A percentile compares a stretch with the other conserved stretches of the same genome.
phyloP scores from a whole-genome alignment of 1,140 invertebrate species.

The Zaprionus kolodkinae region DNA sequence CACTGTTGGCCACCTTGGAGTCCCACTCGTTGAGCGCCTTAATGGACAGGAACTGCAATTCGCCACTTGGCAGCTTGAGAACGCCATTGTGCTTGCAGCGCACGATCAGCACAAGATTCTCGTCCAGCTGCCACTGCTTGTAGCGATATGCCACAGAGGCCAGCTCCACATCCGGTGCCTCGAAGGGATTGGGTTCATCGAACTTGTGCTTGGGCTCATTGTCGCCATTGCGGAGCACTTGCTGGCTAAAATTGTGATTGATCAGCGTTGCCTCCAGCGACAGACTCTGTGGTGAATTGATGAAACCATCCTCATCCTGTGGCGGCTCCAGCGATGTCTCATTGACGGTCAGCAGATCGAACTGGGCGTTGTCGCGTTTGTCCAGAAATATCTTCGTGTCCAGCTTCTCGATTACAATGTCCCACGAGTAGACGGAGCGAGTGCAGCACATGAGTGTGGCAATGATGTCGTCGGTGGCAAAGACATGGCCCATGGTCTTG shows the following conservation, averaged over 20 bases:
- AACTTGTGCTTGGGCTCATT: constrained; percentile 95
- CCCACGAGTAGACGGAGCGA: constrained; percentile 99
- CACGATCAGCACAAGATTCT: constrained; percentile 94
- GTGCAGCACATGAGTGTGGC: constrained; percentile 99
- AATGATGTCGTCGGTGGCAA: constrained; percentile 98
- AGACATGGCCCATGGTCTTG: constrained; percentile 97
- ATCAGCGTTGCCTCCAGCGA: constrained; percentile 99
- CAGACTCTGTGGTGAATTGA: constrained; percentile 97
- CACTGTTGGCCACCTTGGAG: constrained; percentile 96
- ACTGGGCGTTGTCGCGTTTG: constrained; percentile 98
- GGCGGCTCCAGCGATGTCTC: constrained; percentile 99
- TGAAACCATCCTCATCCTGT: constrained; percentile 95
- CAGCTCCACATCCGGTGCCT: constrained; percentile 94
- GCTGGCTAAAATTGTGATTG: constrained; percentile 99
- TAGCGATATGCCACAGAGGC: constrained; percentile 98
- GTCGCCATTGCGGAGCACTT: constrained; percentile 89
- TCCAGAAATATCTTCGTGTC: constrained; percentile 98
- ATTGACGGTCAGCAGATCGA: constrained; percentile 98
- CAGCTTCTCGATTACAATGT: constrained; percentile 99
- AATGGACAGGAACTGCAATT: constrained; percentile 96
- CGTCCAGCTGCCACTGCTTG: constrained; percentile 97
- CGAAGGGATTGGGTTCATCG: constrained; percentile 97
- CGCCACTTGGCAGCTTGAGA: constrained; percentile 94
- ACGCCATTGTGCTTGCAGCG: constrained; percentile 99
- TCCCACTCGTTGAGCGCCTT: constrained; percentile 99